These are phyloP conservation scores for Channallabes apus DNA, from an alignment of 2,797 vertebrate genomes.

Conservation along the genomic window DNA sequence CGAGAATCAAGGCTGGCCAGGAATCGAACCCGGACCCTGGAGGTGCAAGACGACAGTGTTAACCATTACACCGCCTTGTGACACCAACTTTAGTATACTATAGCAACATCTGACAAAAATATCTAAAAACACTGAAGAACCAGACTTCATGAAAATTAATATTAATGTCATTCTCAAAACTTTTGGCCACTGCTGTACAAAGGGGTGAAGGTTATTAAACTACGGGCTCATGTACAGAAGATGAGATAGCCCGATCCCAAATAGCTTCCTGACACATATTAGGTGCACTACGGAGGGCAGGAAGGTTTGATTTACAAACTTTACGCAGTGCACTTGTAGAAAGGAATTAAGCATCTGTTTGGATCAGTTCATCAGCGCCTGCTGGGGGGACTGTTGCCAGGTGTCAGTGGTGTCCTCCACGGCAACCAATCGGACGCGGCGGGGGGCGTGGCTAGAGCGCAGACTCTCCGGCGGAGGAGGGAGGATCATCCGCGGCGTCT, in stretches of 20 bases:
- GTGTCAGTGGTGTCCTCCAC: constrained; percentile 57
- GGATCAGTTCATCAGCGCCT: background rate
- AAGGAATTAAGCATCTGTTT: background rate
- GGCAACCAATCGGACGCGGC: constrained; percentile 67
- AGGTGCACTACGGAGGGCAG: background rate
- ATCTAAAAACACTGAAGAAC: no score
- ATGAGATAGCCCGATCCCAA: background rate
- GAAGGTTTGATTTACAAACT: background rate
- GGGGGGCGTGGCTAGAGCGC: constrained; percentile 71
- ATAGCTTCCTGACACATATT: background rate
- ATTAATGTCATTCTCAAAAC: no score
- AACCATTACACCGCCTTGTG: no score
- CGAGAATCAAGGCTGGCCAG: no score
- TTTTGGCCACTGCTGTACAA: no score
- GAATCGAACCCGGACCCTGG: no score
- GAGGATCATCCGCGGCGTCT: constrained; percentile 65
- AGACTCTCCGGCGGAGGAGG: constrained; percentile 66
- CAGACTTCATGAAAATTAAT: no score
- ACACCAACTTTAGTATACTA: no score
- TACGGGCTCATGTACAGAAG: background rate
- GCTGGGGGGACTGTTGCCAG: constrained; percentile 45
- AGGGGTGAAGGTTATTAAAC: background rate
- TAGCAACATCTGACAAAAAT: no score
- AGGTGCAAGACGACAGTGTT: no score
- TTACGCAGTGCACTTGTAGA: background rate